Evolutionary conservation across 2,797 vertebrate species (phyloP).

Genomic region (Intellagama lesueurii): DNA sequence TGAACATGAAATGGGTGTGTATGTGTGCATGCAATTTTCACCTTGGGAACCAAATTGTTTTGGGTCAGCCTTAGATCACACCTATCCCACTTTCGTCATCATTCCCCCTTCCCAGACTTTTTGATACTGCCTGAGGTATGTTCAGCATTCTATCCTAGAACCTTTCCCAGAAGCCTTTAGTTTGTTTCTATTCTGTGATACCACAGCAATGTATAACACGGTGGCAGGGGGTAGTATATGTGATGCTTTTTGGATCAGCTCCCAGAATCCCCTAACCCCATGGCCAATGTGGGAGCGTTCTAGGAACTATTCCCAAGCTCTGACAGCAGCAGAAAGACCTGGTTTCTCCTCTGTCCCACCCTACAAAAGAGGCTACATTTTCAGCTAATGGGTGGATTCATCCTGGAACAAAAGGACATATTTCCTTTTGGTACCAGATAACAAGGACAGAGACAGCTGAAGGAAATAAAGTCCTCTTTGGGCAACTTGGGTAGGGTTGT

Average conservation of each 20-base stretch:
- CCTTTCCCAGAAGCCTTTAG: not conserved
- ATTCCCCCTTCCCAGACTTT: not conserved
- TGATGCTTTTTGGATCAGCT: too few relatives aligned
- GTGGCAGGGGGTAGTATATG: too few relatives aligned
- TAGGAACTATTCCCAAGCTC: not conserved
- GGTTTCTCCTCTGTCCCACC: too few relatives aligned
- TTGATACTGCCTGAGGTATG: not conserved
- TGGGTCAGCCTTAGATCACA: not conserved
- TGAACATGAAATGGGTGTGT: not conserved
- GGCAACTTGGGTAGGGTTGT: not conserved
- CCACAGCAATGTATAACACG: too few relatives aligned
- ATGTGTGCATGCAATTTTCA: not conserved
- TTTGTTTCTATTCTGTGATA: not conserved
- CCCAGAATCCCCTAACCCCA: too few relatives aligned
- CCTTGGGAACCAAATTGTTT: not conserved
- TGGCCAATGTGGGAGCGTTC: too few relatives aligned
- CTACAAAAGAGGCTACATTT: not conserved
- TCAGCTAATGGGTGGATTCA: not conserved
- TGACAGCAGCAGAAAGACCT: not conserved
- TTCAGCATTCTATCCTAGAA: not conserved
- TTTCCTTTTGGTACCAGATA: conserved; percentile 14
- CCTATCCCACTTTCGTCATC: not conserved
- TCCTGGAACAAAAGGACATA: not conserved
- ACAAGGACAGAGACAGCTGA: not conserved
- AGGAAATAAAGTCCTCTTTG: conserved; percentile 22